Evolutionary conservation across 2,113 vertebrate species (phyloP), one percentile per base, ranked within the genome.

Genomic region (Antennarius striatus): DNA sequence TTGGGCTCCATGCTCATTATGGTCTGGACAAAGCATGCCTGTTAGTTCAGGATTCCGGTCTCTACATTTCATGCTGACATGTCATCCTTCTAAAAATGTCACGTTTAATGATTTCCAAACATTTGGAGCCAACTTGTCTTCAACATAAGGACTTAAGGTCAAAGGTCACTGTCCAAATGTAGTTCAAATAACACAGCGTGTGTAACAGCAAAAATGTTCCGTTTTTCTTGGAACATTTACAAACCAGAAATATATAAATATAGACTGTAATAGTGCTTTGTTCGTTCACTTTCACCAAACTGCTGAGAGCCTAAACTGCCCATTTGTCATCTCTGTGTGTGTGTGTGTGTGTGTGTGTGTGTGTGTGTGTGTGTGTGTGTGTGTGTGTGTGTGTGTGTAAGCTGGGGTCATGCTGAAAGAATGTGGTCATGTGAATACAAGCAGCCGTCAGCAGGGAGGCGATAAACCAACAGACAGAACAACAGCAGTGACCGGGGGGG

Each of bases 321-420:
- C 68, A 86, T 88, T 82, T 87, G 83, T 86, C 85, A 86, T 86
- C 77, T 59, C 71, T 72, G 73, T 64, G 68, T 80, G 86, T 77
- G 76, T 73, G 79, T n/a, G n/a, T n/a, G n/a, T n/a, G n/a, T n/a
- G n/a, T n/a, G n/a, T n/a, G n/a, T n/a, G n/a, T n/a, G n/a, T n/a
- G n/a, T n/a, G n/a, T n/a, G n/a, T n/a, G n/a, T 79, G 70, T 28
- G 64, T 56, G 22, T 22, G 22, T 22, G 22, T 22, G 22, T 22
- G 22, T 22, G 22, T 22, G 2, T 22, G 22, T 22, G 22, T 22
- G 22, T 22, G 22, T 22, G 22, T 22, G 22, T 1, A 22, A 22
- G 22, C 22, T 6, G 66, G 77, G 80, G 86, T 87, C 79, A 60
- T 53, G 49, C 58, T 6, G 22, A 61, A 83, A 70, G 86, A 90